Conservation (phyloP, 2,113 vertebrate genomes). For the Melanerpes aurifrons region DNA sequence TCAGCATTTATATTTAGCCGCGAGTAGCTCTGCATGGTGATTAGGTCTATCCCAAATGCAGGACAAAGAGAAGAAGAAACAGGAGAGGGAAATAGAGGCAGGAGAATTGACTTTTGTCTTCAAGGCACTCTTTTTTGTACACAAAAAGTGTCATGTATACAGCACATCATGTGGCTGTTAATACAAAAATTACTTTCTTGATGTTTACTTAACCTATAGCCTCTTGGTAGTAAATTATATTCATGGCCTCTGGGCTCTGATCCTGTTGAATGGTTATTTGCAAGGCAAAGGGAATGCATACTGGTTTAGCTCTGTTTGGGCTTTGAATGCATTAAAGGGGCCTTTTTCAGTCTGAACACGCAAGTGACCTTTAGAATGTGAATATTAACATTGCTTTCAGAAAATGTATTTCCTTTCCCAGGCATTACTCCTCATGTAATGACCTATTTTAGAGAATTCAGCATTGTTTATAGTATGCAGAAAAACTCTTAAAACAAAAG, state of each 20-base stretch:
- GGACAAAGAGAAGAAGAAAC: neutral
- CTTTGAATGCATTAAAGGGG: neutral
- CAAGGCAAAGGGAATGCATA: neutral
- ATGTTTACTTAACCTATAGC: neutral
- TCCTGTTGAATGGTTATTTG: slow-evolving; percentile 18
- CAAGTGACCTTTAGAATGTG: slow-evolving; percentile 16
- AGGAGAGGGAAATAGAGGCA: neutral
- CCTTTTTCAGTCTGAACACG: neutral
- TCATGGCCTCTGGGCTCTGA: neutral
- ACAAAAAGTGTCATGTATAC: neutral
- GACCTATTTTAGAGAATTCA: neutral
- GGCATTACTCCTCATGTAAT: neutral
- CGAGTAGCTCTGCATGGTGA: neutral
- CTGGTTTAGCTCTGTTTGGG: neutral
- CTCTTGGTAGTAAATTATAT: slow-evolving; percentile 27
- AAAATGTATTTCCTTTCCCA: neutral
- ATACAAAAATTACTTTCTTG: neutral
- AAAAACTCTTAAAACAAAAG: neutral
- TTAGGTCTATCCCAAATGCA: neutral
- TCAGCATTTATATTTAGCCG: neutral
- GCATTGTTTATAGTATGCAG: neutral
- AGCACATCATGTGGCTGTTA: neutral
- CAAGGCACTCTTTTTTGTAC: neutral
- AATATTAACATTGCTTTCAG: neutral
- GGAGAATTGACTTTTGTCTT: neutral